Evolutionary conservation across 2,888 invertebrate species (phyloP), one percentile per base, ranked within the genome.

Genomic region (Laspeyria flexula): DNA sequence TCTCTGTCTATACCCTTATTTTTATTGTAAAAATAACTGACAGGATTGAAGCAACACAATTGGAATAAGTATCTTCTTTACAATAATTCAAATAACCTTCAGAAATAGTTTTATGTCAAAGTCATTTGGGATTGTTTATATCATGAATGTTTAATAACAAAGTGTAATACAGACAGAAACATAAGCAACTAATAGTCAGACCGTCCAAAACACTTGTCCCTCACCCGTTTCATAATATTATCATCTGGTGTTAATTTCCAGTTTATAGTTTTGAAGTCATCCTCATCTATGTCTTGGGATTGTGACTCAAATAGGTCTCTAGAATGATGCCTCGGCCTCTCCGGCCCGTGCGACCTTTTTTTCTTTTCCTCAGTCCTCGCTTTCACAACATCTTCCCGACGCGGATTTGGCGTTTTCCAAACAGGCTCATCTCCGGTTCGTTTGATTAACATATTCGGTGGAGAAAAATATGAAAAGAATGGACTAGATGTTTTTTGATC

Each of bases 221-320:
- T 74, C 11, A 90, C 72, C 52, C 83, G 75, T 57, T 84, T 86
- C 29, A 91, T 80, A 21, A 88, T 80, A 61, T 77, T 84, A 43
- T 88, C 83, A 38, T 87, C 83, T 3, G 86, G 87, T 23, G 85
- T 85, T 21, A 87, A 64, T 55, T 83, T 86, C 86, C 88, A 87
- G 53, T 87, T 80, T 81, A 60, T 45, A 73, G 65, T 33, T 65
- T 81, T 1, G 73, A 51, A 54, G 33, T 81, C 79, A 2, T 55
- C 51, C 13, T 86, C 85, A 3, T 84, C 84, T 2, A 71, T 57
- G 5, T 88, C 88, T 46, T 85, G 87, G 13, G 88, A 86, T 54
- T 86, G 86, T 1, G 90, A 87, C 29, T 88, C 90, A 54, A 92
- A 91, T 12, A 92, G 48, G 60, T 92, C 90, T 50, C 83, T 75